Base-by-base conservation (phyloP, 2,888 invertebrate species). In the Linyphia triangularis region DNA sequence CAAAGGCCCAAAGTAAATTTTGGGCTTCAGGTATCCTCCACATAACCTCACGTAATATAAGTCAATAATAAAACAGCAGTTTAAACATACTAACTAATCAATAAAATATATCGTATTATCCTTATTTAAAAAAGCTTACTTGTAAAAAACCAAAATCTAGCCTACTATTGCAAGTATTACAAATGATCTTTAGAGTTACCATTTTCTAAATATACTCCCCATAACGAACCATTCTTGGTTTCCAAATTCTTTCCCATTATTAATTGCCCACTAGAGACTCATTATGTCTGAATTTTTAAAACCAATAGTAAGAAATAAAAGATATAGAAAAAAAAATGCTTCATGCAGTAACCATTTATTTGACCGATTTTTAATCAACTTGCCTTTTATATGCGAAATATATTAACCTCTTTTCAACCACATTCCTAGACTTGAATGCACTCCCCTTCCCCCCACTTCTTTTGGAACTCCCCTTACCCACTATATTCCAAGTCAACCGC, bases 341-440 rank as follows among this genome's bases (percentile, higher is more conserved):
- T n/a, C n/a, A n/a, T n/a, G n/a, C n/a, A 40, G 40, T 63, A 77
- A 26, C 63, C 24, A 77, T 63, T 77, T 16, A 77, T 61, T 63
- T 77, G 22, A 77, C 37, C 37, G 61, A 77, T 77, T 77, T 61
- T 63, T 63, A 77, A 63, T 63, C 61, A 59, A 57, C 73, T 30
- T 4, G 28, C 57, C 33, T 59, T 33, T 33, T 57, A 77, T 26
- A 9, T 51, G 33, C 26, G 40, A 24, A 37, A 77, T 24, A 59
- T 63, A 57, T 70, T 73, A 63, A 26, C 59, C 13, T 30, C 67
- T 30, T 26, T 63, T 77, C 37, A 24, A 37, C 24, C 77, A 22
- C 63, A 77, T 77, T 77, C 61, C 63, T 63, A 61, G n/a, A 77
- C 61, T n/a, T 40, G 24, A 40, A 77, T 40, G 30, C 59, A 57